Conservation (phyloP, 1,140 invertebrate species). For the Meloidogyne exigua region DNA sequence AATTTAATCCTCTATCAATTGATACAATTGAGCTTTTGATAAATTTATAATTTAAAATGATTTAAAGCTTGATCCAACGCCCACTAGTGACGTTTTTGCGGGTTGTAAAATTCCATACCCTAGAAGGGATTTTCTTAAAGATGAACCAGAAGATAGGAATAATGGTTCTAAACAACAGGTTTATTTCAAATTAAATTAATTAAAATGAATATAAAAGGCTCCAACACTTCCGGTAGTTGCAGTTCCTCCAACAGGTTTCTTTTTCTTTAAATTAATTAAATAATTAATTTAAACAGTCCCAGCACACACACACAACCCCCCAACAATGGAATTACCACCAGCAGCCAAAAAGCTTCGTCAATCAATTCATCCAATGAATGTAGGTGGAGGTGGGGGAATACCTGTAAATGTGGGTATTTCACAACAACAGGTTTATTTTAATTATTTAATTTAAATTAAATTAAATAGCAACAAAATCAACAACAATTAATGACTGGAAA, state of each 20-base stretch:
- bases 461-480: not conserved
- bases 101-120: slow-evolving; percentile 95
- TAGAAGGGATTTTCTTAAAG: slow-evolving; percentile 93
- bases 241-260: slow-evolving; percentile 7
- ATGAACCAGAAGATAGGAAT: slow-evolving; percentile 83
- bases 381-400: not conserved
- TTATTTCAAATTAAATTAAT: not conserved
- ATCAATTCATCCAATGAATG: not conserved
- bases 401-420: too few species aligned
- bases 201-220: slow-evolving; percentile 4
- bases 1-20: too few species aligned
- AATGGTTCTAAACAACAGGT: slow-evolving; percentile 39
- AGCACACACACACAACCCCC: slow-evolving; percentile 25
- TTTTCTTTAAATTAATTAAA: too few species aligned
- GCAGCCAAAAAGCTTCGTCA: slow-evolving; percentile 12
- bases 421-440: not conserved
- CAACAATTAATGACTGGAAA: slow-evolving; percentile 1
- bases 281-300: too few species aligned
- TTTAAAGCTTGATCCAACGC: slow-evolving; percentile 79
- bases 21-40: too few species aligned
- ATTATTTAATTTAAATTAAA: too few species aligned
- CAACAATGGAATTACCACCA: slow-evolving; percentile 33
- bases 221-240: not conserved
- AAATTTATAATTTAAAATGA: too few species aligned
- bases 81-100: slow-evolving; percentile 85